Conservation (phyloP, 2,113 vertebrate species). For the Rousettus leschenaultii region DNA sequence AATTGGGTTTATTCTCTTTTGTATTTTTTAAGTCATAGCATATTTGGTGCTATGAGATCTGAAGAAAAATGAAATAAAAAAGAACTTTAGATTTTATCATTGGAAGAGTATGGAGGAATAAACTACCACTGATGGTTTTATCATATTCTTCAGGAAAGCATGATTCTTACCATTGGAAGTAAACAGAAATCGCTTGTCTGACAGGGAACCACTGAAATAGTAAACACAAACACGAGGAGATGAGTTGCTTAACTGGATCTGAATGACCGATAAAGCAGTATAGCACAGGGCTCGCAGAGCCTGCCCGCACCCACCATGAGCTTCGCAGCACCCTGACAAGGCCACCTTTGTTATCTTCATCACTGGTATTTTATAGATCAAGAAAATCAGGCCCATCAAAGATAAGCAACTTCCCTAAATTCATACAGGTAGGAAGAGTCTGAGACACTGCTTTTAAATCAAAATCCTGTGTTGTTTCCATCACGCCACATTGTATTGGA, state of each 20-base stretch:
- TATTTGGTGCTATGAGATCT: background rate
- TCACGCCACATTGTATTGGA: background rate
- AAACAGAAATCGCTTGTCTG: slow-evolving; percentile 88
- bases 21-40: background rate
- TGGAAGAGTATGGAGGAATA: background rate
- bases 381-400: background rate
- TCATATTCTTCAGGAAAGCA: background rate
- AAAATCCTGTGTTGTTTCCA: background rate
- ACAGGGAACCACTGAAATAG: slow-evolving; percentile 88
- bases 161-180: slow-evolving; percentile 86
- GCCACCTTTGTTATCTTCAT: background rate
- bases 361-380: background rate
- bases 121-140: background rate
- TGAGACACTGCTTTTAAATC: background rate
- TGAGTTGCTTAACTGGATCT: background rate
- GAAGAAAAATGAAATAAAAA: background rate
- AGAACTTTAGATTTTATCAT: background rate
- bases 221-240: slow-evolving; percentile 52
- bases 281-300: background rate
- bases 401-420: background rate
- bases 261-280: fast-evolving
- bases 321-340: background rate
- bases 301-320: fast-evolving
- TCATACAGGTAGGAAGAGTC: background rate
- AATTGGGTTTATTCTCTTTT: background rate